Base-by-base conservation (phyloP, 2,113 vertebrate species). In the Oenanthe melanoleuca region DNA sequence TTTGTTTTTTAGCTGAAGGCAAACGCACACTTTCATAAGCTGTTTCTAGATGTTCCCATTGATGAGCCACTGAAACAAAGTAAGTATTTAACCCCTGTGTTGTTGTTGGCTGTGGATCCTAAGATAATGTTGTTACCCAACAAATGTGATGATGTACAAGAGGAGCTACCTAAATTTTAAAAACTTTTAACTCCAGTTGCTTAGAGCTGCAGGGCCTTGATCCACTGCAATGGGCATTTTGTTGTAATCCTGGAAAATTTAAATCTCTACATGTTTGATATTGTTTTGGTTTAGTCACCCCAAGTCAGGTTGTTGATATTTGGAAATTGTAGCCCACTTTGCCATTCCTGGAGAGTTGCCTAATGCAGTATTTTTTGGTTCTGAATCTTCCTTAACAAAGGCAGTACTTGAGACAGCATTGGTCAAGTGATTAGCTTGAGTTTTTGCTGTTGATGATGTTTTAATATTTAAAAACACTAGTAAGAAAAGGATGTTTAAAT, bases 11-110 rank as follows among this genome's bases (percentile, higher is more conserved):
- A 99, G 99, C 97, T 98, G 24, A 99, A 99, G 96, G 98, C 98
- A 75, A 99, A 99, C 69, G 97, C 98, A 94, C 99, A 99, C 65
- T 99, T 98, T 96, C 99, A 99, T 98, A 99, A 99, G 98, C 93
- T 99, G 95, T 99, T 99, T 93, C 98, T 99, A 96, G 98, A 99
- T 87, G 98, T 99, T 97, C 98, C 98, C 67, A 98, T 97, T 64
- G 99, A 99, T 47, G 99, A 99, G 44, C 97, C 98, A 15, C 97
- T 99, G 95, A 98, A 97, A 81, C 99, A 99, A 97, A 99, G 99
- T 99, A 97, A 98, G 99, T 98, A 93, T 86, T 55, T 53, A 78
- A 44, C 19, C 13, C 31, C 42, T 3, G 8, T 71, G 25, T 86
- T 33, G 18, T 63, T 59, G 40, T 38, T 84, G 24, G 8, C 70